Percentiles rank a stretch among this genome's conserved stretches.
Conservation (phyloP, 2,888 invertebrate genomes). For the Callimorpha dominula region DNA sequence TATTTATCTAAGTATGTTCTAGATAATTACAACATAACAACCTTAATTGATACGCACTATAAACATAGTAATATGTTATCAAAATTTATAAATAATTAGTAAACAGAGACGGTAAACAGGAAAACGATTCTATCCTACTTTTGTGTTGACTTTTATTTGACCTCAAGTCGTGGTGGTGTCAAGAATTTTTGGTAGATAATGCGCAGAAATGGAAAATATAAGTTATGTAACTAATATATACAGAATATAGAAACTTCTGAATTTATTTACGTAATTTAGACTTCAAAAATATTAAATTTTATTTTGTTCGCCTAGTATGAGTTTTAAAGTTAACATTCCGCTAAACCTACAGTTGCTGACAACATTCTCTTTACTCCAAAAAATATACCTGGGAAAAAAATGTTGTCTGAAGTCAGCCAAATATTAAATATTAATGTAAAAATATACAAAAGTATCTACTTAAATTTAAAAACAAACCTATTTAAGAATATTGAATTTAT, state of each 20-base stretch:
- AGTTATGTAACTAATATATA: background rate
- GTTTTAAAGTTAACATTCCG: too few species aligned
- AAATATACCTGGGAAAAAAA: too few species aligned
- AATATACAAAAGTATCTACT: too few species aligned
- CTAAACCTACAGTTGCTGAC: too few species aligned
- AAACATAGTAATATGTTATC: slow-evolving; percentile 16
- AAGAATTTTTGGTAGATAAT: background rate
- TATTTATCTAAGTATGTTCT: background rate
- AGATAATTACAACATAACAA: background rate
- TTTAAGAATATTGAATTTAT: too few species aligned
- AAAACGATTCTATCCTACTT: slow-evolving; percentile 32
- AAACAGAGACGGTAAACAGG: slow-evolving; percentile 36
- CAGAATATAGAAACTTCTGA: background rate
- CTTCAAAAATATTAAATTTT: background rate
- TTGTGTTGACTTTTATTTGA: slow-evolving; percentile 30
- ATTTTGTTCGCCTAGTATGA: too few species aligned
- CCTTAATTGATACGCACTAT: background rate
- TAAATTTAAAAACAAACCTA: too few species aligned
- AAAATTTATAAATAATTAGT: slow-evolving; percentile 31
- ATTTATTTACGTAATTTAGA: background rate
- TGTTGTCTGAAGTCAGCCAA: too few species aligned
- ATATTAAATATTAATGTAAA: too few species aligned
- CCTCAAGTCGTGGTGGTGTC: background rate
- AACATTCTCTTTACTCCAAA: too few species aligned
- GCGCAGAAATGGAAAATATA: background rate